Base-by-base conservation (phyloP, 2,888 invertebrate species). In the Hoplodrina ambigua region DNA sequence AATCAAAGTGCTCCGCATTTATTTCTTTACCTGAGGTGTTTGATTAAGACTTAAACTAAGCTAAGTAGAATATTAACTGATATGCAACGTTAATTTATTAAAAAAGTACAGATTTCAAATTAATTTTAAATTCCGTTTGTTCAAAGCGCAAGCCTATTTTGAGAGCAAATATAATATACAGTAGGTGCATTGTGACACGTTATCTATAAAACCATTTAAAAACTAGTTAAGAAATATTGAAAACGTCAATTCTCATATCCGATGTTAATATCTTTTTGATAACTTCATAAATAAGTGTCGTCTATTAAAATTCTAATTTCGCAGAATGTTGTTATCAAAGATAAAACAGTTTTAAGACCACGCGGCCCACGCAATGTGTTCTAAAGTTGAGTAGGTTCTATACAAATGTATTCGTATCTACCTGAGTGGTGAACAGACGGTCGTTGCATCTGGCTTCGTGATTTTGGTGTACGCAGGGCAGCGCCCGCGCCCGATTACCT, bases 401-500 rank as follows among this genome's bases (percentile, higher is more conserved):
- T 77, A 60, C 58, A 17, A 53, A 62, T 49, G 55, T 75, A 72
- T 79, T 79, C 62, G 65, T 75, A 68, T 78, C 77, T 78, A 85
- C 84, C 77, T 82, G 78, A 69, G 70, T 56, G 65, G 72, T 55
- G 82, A 83, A 83, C 87, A 87, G 85, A 85, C 85, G 87, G 86
- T 86, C 82, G 88, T 85, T 88, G 89, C 91, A 91, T 90, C 90
- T 90, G 90, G 90, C 87, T 85, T 87, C 86, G 88, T 90, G 92
- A 91, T 91, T 91, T 90, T 79, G 87, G 83, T 88, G 88, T 86
- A 88, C 86, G 83, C 87, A 85, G 84, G 80, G 74, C 84, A 82
- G 82, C 84, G 87, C 80, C 83, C 85, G 84, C 78, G 84, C 79
- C n/a, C 85, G 85, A 81, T 87, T 91, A 90, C 92, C 91, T 91